Evolutionary conservation across 2,113 vertebrate genomes (phyloP).

Genomic region (Pyxicephalus adspersus): DNA sequence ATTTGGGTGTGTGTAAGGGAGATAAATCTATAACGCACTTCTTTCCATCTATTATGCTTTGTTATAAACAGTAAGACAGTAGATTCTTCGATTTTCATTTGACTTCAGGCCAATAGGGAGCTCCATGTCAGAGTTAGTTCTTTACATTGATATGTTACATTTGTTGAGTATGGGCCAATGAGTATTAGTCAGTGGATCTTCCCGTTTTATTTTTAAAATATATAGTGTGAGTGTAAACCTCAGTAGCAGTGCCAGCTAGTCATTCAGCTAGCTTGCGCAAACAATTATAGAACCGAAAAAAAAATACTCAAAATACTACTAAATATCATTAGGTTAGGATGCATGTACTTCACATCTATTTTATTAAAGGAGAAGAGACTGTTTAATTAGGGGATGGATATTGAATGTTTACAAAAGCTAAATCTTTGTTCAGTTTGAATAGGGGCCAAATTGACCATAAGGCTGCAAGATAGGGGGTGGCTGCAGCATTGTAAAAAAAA

Average conservation of each 20-base stretch:
- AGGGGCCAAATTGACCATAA: too few relatives aligned
- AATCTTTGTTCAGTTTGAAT: too few relatives aligned
- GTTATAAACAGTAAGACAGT: constrained; percentile 38
- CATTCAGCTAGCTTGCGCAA: too few relatives aligned
- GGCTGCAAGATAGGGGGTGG: too few relatives aligned
- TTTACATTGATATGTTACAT: constrained; percentile 11
- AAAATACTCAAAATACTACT: too few relatives aligned
- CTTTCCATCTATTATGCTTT: constrained; percentile 11
- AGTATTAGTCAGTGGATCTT: neutral
- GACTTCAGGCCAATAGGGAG: constrained; percentile 33
- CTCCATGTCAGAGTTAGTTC: constrained; percentile 35
- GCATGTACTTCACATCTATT: too few relatives aligned
- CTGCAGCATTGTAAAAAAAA: too few relatives aligned
- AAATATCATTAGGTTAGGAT: too few relatives aligned
- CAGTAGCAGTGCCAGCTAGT: neutral
- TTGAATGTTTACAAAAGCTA: too few relatives aligned
- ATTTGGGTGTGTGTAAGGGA: constrained; percentile 30
- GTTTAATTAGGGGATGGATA: too few relatives aligned
- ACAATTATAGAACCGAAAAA: too few relatives aligned
- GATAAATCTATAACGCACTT: constrained; percentile 24
- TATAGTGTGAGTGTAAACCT: neutral
- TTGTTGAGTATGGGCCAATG: constrained; percentile 15
- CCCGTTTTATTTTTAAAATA: neutral
- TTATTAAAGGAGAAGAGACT: too few relatives aligned
- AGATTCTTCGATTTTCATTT: constrained; percentile 48